Evolutionary conservation across 2,797 vertebrate species (phyloP).

Genomic region (Sorex maritimensis): DNA sequence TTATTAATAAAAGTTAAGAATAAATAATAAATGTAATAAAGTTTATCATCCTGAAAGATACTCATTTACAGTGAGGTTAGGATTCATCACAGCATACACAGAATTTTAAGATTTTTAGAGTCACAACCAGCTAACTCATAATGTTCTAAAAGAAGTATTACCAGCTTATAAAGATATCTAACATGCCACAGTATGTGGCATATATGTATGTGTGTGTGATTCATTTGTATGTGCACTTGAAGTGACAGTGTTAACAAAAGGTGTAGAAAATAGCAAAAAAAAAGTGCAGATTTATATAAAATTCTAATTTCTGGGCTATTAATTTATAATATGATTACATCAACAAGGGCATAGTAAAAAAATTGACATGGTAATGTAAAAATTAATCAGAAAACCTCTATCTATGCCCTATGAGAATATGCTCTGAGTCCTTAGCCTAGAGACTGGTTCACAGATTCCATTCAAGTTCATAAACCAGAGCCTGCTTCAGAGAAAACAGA

Average conservation of each 20-base stretch:
- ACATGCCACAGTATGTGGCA: background rate
- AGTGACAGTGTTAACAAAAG: background rate
- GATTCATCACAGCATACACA: background rate
- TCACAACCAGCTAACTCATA: background rate
- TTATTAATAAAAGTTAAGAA: slow-evolving; percentile 69
- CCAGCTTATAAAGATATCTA: background rate
- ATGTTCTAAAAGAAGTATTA: background rate
- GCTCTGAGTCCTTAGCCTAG: background rate
- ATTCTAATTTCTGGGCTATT: background rate
- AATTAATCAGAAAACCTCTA: slow-evolving; percentile 57
- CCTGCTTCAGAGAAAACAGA: slow-evolving; percentile 35
- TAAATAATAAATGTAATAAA: background rate
- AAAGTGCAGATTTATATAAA: background rate
- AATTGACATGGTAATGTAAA: background rate
- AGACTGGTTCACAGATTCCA: background rate
- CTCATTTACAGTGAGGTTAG: background rate
- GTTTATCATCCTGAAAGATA: background rate
- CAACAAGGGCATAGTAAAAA: background rate
- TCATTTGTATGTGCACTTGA: background rate
- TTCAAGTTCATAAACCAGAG: background rate
- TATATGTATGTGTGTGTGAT: too few species aligned
- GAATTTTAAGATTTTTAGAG: slow-evolving; percentile 29
- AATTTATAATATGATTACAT: slow-evolving; percentile 24
- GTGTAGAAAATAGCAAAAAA: background rate
- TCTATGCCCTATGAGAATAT: background rate